phyloP scores from a whole-genome alignment of 2,797 vertebrate species.

The Masticophis lateralis region DNA sequence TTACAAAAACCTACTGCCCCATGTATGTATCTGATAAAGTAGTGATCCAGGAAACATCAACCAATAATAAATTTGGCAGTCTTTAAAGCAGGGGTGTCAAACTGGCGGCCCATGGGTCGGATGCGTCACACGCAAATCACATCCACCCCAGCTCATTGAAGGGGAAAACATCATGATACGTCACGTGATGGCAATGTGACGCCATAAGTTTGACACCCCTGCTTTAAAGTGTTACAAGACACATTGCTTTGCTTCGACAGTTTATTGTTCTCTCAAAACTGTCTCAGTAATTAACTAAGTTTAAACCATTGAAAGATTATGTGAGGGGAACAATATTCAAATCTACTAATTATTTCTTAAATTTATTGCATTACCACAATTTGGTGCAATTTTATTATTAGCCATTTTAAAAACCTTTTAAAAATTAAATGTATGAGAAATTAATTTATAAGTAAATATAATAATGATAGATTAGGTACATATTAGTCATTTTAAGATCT shows the following conservation, averaged over 20 bases:
- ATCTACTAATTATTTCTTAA: background rate
- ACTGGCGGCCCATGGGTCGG: too few species aligned
- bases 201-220: too few species aligned
- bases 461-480: background rate
- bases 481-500: background rate
- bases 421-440: background rate
- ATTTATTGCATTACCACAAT: background rate
- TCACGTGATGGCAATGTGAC: too few species aligned
- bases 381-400: background rate
- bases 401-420: too few species aligned
- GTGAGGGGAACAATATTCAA: background rate
- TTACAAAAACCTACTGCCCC: background rate
- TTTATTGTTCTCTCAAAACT: background rate
- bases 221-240: background rate
- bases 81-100: background rate
- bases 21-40: background rate
- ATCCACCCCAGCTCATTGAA: too few species aligned
- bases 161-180: too few species aligned
- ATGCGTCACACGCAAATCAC: too few species aligned
- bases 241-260: background rate
- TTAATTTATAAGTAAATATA: background rate
- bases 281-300: background rate
- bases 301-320: background rate
- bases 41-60: background rate
- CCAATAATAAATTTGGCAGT: background rate